Base-by-base conservation (phyloP, 2,888 invertebrate genomes). In the Lucinisca nassula region DNA sequence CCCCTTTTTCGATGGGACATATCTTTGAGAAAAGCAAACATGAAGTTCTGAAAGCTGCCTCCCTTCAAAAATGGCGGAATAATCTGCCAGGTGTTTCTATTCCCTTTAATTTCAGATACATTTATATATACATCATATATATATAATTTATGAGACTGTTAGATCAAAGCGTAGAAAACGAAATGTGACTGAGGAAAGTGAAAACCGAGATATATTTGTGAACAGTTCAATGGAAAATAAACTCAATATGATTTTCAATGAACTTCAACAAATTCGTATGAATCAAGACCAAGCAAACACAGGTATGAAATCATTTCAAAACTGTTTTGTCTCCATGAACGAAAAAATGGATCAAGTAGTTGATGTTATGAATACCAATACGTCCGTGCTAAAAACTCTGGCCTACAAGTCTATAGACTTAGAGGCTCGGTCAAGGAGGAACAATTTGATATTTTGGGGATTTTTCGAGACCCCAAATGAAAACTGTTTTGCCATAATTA, bases 391-490 rank as follows among this genome's bases (percentile, higher is more conserved):
- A 14, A 45, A 14, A 45, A 45, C 45, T 45, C 14, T 45, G 14
- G 45, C 45, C 8, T 45, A 45, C 14, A 45, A 45, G 14, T 45
- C 45, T 12, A 45, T 82, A 17, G 82, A 82, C 49, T 51, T 73
- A 8, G 73, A 80, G 27, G 80, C 80, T 17, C 3, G 80, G 37
- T 49, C 73, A 0, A 49, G 80, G 35, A 49, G 72, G 24, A 80
- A 80, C 27, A 80, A 80, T 30, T 12, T 80, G 2, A 70, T 79
- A 14, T 37, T 79, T 12, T 6, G 80, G 35, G 80, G 80, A 27
- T 21, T 45, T 45, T 45, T 14, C 10, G 45, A 45, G 14, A 45
- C 8, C 14, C 14, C 8, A 8, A 14, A 45, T 45, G 45, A 45
- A 14, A 45, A 45, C 14, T 45, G 45, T 14, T 45, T 45, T 14